phyloP scores from a whole-genome alignment of 2,113 vertebrate genomes.

The Pristiophorus japonicus region DNA sequence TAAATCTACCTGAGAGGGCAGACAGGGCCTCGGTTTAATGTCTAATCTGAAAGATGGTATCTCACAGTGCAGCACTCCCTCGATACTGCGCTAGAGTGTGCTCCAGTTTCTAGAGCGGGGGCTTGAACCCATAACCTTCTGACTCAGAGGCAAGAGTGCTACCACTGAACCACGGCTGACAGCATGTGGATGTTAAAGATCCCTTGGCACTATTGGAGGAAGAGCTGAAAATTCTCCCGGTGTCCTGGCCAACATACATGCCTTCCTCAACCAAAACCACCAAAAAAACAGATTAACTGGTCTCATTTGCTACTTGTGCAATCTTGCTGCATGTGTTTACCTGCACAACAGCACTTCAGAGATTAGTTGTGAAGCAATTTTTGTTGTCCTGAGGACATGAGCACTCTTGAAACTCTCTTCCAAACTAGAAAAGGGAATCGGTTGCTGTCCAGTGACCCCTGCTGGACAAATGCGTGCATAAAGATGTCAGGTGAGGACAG shows the following conservation, averaged over 20 bases:
- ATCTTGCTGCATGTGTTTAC: not conserved
- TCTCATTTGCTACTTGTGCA: not conserved
- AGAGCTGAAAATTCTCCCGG: not conserved
- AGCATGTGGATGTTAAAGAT: not conserved
- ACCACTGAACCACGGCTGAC: not conserved
- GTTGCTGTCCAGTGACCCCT: conserved; percentile 19
- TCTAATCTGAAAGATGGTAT: not conserved
- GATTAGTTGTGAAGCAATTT: not conserved
- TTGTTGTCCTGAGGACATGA: not conserved
- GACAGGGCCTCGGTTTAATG: not conserved
- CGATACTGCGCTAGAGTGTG: not conserved
- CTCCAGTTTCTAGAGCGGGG: not conserved
- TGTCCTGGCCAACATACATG: not conserved
- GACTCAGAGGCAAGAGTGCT: not conserved
- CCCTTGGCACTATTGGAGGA: not conserved
- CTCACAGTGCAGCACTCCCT: not conserved
- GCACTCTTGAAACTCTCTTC: not conserved
- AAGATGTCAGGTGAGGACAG: not conserved
- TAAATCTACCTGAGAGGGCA: not conserved
- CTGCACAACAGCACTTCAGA: not conserved
- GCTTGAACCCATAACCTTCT: not conserved
- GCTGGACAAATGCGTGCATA: not conserved
- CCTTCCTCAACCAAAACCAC: not conserved
- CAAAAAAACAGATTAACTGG: too few relatives aligned
- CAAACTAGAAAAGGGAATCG: not conserved